Evolutionary conservation across 2,888 invertebrate species (phyloP), one percentile per base, ranked within the genome.

Genomic region (Heteromurus nitidus): DNA sequence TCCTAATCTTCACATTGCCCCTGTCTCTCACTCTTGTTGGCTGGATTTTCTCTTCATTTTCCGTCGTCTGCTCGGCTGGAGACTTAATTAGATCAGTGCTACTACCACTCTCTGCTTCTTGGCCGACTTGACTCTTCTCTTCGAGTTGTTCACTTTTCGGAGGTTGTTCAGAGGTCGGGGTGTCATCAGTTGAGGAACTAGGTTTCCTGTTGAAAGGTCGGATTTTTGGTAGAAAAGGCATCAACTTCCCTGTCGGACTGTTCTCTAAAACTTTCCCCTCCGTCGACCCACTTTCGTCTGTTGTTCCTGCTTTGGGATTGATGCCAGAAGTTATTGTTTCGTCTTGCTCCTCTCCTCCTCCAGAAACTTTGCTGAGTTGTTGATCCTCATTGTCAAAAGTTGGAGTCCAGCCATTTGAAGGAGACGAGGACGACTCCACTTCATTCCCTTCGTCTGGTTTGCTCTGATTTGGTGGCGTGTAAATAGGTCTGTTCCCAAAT

Each of bases 211-310:
- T 20, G 20, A 80, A 80, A 68, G 80, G 80, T 50, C 74, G 58
- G 31, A 74, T 80, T 74, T 60, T 80, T 20, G 80, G 80, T 11
- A 60, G 50, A 3, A 80, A 0, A 22, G 80, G 80, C 36, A 62
- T 60, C 68, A 80, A 31, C 28, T 74, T 74, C 22, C 74, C 80
- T n/a, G 74, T 80, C 22, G 80, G 69, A 24, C 68, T 80, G 55
- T 69, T 80, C 42, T 68, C 26, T 5, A 26, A 24, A 67, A 44
- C 13, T 60, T 73, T 73, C 28, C 31, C 53, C 28, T 5, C n/a
- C 30, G 47, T 11, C 68, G 80, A 73, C 68, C 72, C 80, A 80
- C 31, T 68, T 80, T 65, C 24, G 47, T 42, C 58, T 18, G 18
- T 50, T 50, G 50, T 47, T 47, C 47, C n/a, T n/a, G 11, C 55